Evolutionary conservation across 64 coral and sea anemone genomes (phyloP).

Genomic region (Montipora efflorescens): DNA sequence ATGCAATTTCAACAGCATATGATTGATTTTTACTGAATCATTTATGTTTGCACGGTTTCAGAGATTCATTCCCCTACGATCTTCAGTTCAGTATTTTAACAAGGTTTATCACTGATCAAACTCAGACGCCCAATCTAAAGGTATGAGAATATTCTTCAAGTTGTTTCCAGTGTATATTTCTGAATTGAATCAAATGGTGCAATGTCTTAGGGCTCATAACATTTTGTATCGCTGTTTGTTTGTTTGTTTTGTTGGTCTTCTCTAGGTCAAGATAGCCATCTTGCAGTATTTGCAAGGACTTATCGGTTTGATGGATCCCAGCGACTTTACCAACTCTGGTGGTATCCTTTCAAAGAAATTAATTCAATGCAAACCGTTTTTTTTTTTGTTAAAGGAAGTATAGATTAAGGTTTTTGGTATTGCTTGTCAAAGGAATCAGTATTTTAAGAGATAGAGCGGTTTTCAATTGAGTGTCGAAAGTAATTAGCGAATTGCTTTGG

Average conservation of each 20-base stretch:
- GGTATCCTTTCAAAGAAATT: slow-evolving; percentile 75
- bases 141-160: slow-evolving; percentile 14
- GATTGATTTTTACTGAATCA: no score
- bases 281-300: slow-evolving; percentile 97
- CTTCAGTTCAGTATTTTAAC: slow-evolving; percentile 96
- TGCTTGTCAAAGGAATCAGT: no score
- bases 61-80: slow-evolving; percentile 99
- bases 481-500: no score
- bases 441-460: no score
- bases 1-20: no score
- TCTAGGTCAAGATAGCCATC: slow-evolving; percentile 91
- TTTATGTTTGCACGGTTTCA: slow-evolving; percentile 28
- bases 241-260: background rate
- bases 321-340: slow-evolving; percentile 97
- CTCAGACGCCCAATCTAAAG: slow-evolving; percentile 96
- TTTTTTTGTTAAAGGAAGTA: no score
- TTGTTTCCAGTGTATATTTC: no score
- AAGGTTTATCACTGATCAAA: slow-evolving; percentile 97
- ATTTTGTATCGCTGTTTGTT: background rate
- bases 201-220: background rate
- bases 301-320: slow-evolving; percentile 94
- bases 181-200: no score
- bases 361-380: background rate
- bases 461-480: no score
- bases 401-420: no score